A percentile compares a stretch with the other conserved stretches of the same genome.
These are phyloP conservation scores for Psittacula derbiana DNA, from an alignment of 2,797 vertebrate genomes.

Conservation along the genomic window DNA sequence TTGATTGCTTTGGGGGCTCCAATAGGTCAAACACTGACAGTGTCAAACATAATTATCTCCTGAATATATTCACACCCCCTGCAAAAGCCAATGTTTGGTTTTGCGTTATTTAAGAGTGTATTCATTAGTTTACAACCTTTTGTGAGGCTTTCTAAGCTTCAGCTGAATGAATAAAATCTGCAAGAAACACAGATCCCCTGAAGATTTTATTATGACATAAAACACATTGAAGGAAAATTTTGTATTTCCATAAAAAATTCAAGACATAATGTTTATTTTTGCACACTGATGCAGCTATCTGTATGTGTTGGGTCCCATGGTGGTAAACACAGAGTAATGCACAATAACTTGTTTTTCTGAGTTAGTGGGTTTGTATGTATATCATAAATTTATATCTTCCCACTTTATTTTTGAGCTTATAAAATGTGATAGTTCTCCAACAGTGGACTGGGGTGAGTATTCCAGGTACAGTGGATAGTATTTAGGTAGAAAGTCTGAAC, in stretches of 20 bases:
- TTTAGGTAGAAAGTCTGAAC: background rate
- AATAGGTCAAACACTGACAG: conserved; percentile 1
- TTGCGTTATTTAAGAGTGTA: background rate
- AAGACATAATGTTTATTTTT: conserved; percentile 22
- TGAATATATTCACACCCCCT: conserved; percentile 36
- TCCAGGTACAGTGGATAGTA: background rate
- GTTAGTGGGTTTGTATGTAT: background rate
- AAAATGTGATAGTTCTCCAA: background rate
- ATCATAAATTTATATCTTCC: background rate
- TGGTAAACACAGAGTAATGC: background rate
- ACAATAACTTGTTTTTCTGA: background rate
- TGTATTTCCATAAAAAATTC: conserved; percentile 17
- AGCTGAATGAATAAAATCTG: background rate
- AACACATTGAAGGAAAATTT: background rate
- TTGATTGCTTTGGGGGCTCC: background rate
- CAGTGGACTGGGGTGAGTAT: background rate
- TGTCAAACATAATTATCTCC: conserved; percentile 40
- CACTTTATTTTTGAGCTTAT: background rate
- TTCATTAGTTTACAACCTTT: background rate
- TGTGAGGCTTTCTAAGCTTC: background rate
- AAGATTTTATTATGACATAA: conserved; percentile 15
- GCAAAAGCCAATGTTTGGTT: background rate
- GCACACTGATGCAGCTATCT: background rate
- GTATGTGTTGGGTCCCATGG: background rate
- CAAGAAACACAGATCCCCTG: background rate